These are phyloP conservation scores for Eulithis testata DNA, from an alignment of 2,888 invertebrate genomes.

Conservation along the genomic window DNA sequence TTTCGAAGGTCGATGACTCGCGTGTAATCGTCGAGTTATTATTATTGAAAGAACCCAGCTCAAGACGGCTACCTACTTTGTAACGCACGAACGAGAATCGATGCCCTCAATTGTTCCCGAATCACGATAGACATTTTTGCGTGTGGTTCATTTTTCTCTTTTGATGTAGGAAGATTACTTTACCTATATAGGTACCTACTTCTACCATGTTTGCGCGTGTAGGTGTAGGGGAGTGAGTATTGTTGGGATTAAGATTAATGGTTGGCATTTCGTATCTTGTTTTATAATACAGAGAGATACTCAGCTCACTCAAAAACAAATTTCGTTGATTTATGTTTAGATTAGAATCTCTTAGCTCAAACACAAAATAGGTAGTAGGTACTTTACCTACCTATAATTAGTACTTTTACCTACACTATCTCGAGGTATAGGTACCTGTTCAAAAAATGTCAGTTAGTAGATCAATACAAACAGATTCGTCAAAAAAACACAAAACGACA, in stretches of 20 bases:
- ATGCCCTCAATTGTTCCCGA: conserved; percentile 45
- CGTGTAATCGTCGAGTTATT: conserved; percentile 74
- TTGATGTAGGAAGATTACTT: background rate
- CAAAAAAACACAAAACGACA: conserved; percentile 21
- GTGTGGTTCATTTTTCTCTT: conserved; percentile 34
- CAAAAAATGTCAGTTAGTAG: conserved; percentile 14
- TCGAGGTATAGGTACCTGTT: conserved; percentile 14
- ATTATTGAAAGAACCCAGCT: conserved; percentile 66
- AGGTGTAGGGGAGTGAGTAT: conserved; percentile 2
- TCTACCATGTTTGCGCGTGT: conserved; percentile 3
- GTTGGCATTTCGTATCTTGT: background rate
- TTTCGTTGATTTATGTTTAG: background rate
- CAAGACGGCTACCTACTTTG: conserved; percentile 47
- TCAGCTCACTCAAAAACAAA: background rate
- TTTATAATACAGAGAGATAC: background rate
- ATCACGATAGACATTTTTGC: conserved; percentile 36
- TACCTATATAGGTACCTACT: no score
- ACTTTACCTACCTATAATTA: no score
- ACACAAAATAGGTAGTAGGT: no score
- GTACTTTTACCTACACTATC: no score
- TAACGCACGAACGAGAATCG: conserved; percentile 49
- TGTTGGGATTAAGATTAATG: conserved; percentile 14
- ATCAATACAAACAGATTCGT: conserved; percentile 19
- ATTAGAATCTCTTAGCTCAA: no score
- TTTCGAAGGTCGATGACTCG: conserved; percentile 84